These are phyloP conservation scores for Tanytarsus gracilentus DNA, from an alignment of 2,888 invertebrate species.

Conservation along the genomic window DNA sequence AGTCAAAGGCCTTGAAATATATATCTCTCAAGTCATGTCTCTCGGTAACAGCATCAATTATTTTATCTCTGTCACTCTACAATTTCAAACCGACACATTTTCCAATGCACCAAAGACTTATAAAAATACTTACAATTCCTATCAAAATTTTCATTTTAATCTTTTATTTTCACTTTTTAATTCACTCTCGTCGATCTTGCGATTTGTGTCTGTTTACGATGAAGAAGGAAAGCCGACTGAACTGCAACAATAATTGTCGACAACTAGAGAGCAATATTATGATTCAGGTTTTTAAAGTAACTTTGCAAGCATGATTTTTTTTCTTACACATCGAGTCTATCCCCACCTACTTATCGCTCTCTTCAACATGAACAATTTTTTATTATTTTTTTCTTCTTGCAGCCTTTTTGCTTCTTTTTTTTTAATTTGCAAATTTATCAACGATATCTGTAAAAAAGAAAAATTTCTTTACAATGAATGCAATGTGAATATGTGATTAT, in stretches of 20 bases:
- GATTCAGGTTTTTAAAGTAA: slow-evolving; percentile 20
- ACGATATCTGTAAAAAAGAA: too few species aligned
- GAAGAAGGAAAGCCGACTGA: background rate
- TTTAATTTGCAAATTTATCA: too few species aligned
- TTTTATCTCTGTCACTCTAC: too few species aligned
- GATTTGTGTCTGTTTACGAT: background rate
- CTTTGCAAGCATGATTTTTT: slow-evolving; percentile 15
- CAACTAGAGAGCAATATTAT: slow-evolving; percentile 23
- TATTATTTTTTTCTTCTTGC: background rate
- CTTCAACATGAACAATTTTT: background rate
- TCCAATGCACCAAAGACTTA: too few species aligned
- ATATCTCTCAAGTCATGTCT: too few species aligned
- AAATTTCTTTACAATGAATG: too few species aligned
- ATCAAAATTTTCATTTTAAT: slow-evolving; percentile 15
- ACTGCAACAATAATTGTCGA: slow-evolving; percentile 10
- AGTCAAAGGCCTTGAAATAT: too few species aligned
- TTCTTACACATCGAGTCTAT: slow-evolving; percentile 22
- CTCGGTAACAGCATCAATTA: slow-evolving; percentile 7
- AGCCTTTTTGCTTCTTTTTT: too few species aligned
- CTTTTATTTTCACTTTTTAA: slow-evolving; percentile 1
- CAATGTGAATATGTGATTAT: too few species aligned
- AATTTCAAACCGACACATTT: too few species aligned
- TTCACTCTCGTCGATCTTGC: background rate
- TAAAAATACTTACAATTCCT: slow-evolving; percentile 24
- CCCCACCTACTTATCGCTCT: slow-evolving; percentile 19